Evolutionary conservation across 2,113 vertebrate genomes (phyloP).

Genomic region (Cyprinodon tularosa): DNA sequence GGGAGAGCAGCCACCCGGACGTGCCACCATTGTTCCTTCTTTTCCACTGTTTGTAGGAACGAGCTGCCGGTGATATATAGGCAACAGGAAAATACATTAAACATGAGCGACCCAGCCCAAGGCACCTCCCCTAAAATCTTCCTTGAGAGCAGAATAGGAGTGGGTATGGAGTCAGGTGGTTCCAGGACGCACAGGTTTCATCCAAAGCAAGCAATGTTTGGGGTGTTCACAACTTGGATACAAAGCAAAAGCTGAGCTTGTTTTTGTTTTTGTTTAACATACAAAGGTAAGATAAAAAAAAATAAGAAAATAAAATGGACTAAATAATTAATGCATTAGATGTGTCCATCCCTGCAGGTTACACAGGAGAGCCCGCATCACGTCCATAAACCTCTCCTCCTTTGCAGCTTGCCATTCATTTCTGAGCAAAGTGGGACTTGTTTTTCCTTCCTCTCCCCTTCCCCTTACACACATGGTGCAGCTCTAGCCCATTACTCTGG

Average conservation of each 20-base stretch:
- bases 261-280: background rate
- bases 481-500: slow-evolving; percentile 42
- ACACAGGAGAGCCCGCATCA: slow-evolving; percentile 24
- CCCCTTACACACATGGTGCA: slow-evolving; percentile 5
- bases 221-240: background rate
- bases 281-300: background rate
- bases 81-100: slow-evolving; percentile 58
- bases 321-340: slow-evolving; percentile 18
- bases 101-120: slow-evolving; percentile 70
- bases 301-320: slow-evolving; percentile 4
- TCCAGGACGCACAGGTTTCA: background rate
- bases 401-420: slow-evolving; percentile 43
- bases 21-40: slow-evolving; percentile 11
- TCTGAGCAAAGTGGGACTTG: slow-evolving; percentile 9
- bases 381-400: slow-evolving; percentile 15
- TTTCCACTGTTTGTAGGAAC: slow-evolving; percentile 30
- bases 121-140: slow-evolving; percentile 68
- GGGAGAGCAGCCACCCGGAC: slow-evolving; percentile 25
- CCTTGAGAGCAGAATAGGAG: slow-evolving; percentile 35
- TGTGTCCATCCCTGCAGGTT: slow-evolving; percentile 3
- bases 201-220: background rate
- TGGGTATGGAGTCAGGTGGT: slow-evolving; percentile 22
- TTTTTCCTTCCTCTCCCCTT: background rate
- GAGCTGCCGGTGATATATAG: slow-evolving; percentile 51
- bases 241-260: background rate